Evolutionary conservation across 2,113 vertebrate genomes (phyloP), one percentile per base, ranked within the genome.

Genomic region (Indicator indicator): DNA sequence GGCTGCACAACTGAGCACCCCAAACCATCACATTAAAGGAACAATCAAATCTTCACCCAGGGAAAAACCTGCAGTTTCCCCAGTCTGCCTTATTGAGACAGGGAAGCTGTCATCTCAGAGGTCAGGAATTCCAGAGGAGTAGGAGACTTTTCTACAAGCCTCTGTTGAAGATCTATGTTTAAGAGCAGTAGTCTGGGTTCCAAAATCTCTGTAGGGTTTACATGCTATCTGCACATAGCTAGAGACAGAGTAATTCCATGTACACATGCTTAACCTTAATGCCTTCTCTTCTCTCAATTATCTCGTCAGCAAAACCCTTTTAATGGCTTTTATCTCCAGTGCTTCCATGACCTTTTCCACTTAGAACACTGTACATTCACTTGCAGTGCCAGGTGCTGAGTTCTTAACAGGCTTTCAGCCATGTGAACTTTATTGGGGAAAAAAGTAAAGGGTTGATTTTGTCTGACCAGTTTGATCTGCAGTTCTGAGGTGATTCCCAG

Each of bases 341-440:
- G 87, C 81, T 77, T 96, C 77, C 58, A 8, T 91, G 97, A 97
- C 96, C 95, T 97, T 95, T 96, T 76, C 96, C 64, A 3, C 81
- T 87, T 73, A 59, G 70, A 97, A 97, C 65, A 78, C 73, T n/a
- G 56, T 44, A 14, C 79, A 67, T 86, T 94, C 91, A 77, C 95
- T 84, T 65, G 6, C 67, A 70, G 67, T 80, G 93, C 16, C 5
- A 2, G 65, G 68, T 36, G 72, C 80, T 38, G 77, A 83, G 69
- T 88, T 89, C 80, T 90, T 81, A 11, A 13, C 33, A 26, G 52
- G 48, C 92, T 94, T 78, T 79, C 73, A 69, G 42, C 78, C 71
- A 56, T 2, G 1, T 83, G 90, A 97, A 86, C 95, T 94, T 96
- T 74, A 63, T 77, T 15, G 1, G 67, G 67, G 68, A 82, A 63